Base-by-base conservation (phyloP, 2,888 invertebrate species). In the Automeris io region DNA sequence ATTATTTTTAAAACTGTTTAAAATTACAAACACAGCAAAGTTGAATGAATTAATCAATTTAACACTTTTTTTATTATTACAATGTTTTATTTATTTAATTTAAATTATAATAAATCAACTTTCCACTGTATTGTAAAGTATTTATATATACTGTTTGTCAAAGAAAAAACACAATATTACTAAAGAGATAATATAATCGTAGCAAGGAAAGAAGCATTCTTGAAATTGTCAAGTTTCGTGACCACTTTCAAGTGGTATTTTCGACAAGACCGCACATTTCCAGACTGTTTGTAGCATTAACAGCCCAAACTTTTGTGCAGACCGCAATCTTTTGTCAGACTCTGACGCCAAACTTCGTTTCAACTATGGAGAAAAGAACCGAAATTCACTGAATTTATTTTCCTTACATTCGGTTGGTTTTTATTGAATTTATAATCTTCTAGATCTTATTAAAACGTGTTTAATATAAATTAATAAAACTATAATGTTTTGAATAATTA, bases 181-280 rank as follows among this genome's bases (percentile, higher is more conserved):
- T 22, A 36, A 26, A 19, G 13, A 12, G 26, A 36, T 25, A 26
- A 11, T 8, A 31, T 29, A 16, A 23, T 2, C n/a, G 2, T 23
- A 22, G 16, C 23, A 18, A 29, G 19, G 24, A 18, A 24, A 36
- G n/a, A 36, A 13, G 22, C 34, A 34, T 24, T 36, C 23, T 45
- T 26, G 45, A 37, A 43, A 45, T 26, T 41, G 38, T 39, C 31
- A 37, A 39, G 32, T 45, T 9, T 34, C 23, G 34, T 22, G 21
- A 21, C 79, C 81, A 79, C 77, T 80, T 77, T 38, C 45, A 77
- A 74, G 80, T 82, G 80, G 80, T 47, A 63, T 79, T 81, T 45
- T 47, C 42, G 51, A 54, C 57, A 58, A 72, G 66, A 67, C 69
- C 62, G 66, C 58, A 69, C 56, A 57, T 67, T 66, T 61, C 63